A percentile compares a stretch with the other conserved stretches of the same genome.
Evolutionary conservation across 1,140 invertebrate species (phyloP).

Genomic region (Mycetomoellerius zeteki): DNA sequence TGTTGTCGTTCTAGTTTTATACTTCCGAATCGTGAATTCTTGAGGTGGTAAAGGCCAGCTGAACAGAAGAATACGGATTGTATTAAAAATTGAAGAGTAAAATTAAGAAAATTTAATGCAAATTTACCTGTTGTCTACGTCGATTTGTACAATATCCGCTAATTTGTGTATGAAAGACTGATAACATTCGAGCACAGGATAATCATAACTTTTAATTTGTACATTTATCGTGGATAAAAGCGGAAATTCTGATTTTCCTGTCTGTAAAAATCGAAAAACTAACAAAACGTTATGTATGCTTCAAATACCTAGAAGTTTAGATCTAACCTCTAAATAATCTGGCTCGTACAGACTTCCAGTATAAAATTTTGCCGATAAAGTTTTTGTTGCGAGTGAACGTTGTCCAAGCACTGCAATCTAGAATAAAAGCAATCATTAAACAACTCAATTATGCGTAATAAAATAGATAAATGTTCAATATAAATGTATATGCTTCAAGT

Average conservation of each 20-base stretch:
- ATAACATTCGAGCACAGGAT: slow-evolving; percentile 92
- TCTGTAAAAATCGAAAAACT: slow-evolving; percentile 84
- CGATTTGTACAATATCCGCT: slow-evolving; percentile 91
- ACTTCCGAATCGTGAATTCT: slow-evolving; percentile 90
- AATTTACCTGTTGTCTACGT: slow-evolving; percentile 91
- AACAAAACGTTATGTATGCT: slow-evolving; percentile 42
- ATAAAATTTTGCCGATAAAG: slow-evolving; percentile 63
- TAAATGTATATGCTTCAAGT: slow-evolving; percentile 1
- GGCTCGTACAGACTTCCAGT: slow-evolving; percentile 86
- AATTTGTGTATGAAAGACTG: slow-evolving; percentile 92
- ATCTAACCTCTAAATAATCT: slow-evolving; percentile 87
- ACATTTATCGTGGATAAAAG: slow-evolving; percentile 92
- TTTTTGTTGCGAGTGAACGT: slow-evolving; percentile 5
- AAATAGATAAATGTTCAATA: slow-evolving; percentile 20
- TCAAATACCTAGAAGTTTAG: neutral
- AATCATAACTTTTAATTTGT: slow-evolving; percentile 94
- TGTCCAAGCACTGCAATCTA: slow-evolving; percentile 25
- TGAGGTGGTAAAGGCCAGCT: slow-evolving; percentile 92
- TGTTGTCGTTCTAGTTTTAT: slow-evolving; percentile 90
- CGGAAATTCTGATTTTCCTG: slow-evolving; percentile 90
- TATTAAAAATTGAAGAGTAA: slow-evolving; percentile 30
- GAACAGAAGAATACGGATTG: slow-evolving; percentile 70
- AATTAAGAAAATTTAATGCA: slow-evolving; percentile 35
- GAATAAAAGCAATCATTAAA: slow-evolving; percentile 9
- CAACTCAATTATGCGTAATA: neutral